Evolutionary conservation across 2,113 vertebrate genomes (phyloP).

Genomic region (Drymodes brunneopygia): DNA sequence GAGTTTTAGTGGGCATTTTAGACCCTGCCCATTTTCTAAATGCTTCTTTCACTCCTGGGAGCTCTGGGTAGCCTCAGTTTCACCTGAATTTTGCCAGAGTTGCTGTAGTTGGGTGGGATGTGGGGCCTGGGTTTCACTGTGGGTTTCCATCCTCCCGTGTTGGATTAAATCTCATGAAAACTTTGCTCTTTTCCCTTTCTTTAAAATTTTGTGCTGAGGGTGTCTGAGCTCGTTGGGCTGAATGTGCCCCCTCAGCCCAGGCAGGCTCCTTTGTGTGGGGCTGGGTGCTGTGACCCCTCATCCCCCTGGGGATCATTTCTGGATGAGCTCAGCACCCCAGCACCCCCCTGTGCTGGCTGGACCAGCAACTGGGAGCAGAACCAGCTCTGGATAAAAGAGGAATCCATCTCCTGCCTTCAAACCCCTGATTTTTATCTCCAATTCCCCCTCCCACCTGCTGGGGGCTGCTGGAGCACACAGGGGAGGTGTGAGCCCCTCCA

Average conservation of each 20-base stretch:
- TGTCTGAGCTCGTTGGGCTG: rapidly evolving
- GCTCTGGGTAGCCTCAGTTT: background rate
- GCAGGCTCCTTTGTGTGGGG: rapidly evolving
- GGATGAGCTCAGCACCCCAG: background rate
- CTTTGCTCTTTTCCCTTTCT: background rate
- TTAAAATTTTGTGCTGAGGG: background rate
- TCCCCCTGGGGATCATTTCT: background rate
- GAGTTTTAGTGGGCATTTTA: background rate
- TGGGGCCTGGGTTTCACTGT: background rate
- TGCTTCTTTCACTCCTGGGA: background rate
- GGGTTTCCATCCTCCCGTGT: background rate
- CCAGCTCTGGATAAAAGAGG: background rate
- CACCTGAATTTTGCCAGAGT: background rate
- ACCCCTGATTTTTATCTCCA: background rate
- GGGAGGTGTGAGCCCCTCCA: background rate
- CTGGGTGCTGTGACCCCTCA: background rate
- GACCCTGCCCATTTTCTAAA: background rate
- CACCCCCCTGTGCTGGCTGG: background rate
- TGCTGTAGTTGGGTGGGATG: background rate
- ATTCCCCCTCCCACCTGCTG: background rate
- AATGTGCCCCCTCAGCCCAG: background rate
- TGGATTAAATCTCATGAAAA: background rate
- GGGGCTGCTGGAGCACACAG: background rate
- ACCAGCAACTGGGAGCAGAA: background rate
- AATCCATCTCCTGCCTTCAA: background rate